Evolutionary conservation across 1,140 invertebrate genomes (phyloP).

Genomic region (Oscheius sp.): DNA sequence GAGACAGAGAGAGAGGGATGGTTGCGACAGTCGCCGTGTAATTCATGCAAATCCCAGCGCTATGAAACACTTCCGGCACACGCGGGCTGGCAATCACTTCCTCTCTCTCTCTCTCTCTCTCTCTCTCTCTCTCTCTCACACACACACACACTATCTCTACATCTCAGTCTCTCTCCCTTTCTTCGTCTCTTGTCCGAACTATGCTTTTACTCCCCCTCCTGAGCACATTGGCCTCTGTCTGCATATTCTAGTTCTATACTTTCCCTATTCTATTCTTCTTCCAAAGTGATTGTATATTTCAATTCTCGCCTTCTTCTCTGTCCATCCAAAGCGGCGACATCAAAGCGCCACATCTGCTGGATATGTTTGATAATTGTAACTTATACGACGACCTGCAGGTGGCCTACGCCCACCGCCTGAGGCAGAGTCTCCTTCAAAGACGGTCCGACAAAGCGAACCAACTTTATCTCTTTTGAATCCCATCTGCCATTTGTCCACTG

Average conservation of each 20-base stretch:
- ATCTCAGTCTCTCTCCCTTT: background rate
- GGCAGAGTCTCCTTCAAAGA: too few relatives aligned
- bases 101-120: conserved; percentile 4
- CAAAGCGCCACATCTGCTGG: conserved; percentile 1
- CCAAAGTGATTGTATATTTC: background rate
- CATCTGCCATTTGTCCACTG: too few relatives aligned
- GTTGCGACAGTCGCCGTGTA: too few relatives aligned
- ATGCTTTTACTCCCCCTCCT: background rate
- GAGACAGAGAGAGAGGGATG: too few relatives aligned
- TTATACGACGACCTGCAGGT: background rate
- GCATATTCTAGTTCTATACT: background rate
- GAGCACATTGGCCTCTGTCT: background rate
- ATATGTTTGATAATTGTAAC: conserved; percentile 12
- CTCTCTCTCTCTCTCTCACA: background rate
- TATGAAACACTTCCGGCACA: too few relatives aligned
- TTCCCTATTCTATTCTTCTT: background rate
- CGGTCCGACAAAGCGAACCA: too few relatives aligned
- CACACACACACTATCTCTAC: too few relatives aligned
- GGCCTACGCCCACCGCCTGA: too few relatives aligned
- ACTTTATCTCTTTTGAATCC: too few relatives aligned
- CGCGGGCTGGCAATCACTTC: too few relatives aligned
- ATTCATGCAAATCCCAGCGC: too few relatives aligned
- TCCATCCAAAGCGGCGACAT: background rate
- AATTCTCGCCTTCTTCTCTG: background rate
- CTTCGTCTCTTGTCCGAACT: background rate